phyloP scores from a whole-genome alignment of 1,140 invertebrate genomes.

The Geopemphigus sp. region DNA sequence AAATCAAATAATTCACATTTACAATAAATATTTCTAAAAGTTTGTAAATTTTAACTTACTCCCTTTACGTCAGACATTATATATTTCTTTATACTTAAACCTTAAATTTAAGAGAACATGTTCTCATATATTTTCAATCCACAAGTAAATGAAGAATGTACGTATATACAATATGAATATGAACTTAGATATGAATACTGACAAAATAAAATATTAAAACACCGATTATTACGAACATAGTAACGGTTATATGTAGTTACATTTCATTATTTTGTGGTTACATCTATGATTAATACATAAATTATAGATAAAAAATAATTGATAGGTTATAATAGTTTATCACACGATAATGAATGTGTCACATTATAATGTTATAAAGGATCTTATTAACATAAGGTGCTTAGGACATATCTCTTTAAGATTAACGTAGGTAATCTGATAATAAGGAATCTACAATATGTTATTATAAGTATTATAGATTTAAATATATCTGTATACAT shows the following conservation, averaged over 20 bases:
- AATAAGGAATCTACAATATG: too few relatives aligned
- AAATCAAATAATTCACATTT: neutral
- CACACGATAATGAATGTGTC: too few relatives aligned
- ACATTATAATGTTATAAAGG: too few relatives aligned
- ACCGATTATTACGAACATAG: conserved; percentile 20
- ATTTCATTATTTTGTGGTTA: too few relatives aligned
- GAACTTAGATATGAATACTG: neutral
- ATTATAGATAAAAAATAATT: too few relatives aligned
- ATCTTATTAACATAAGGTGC: too few relatives aligned
- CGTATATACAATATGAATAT: neutral
- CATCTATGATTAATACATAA: too few relatives aligned
- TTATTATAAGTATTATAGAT: too few relatives aligned
- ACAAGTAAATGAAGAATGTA: neutral
- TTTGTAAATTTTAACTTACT: conserved; percentile 13
- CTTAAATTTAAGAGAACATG: conserved; percentile 21
- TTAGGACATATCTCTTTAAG: too few relatives aligned
- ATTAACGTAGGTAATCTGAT: too few relatives aligned
- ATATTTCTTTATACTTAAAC: neutral
- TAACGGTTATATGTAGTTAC: neutral
- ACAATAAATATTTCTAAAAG: neutral
- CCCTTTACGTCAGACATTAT: conserved; percentile 12
- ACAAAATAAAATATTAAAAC: conserved; percentile 43
- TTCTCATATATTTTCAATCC: neutral
- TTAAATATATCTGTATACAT: too few relatives aligned
- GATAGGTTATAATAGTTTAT: too few relatives aligned